Conservation (phyloP, 2,797 vertebrate species). For the Notolepis coatsorum region DNA sequence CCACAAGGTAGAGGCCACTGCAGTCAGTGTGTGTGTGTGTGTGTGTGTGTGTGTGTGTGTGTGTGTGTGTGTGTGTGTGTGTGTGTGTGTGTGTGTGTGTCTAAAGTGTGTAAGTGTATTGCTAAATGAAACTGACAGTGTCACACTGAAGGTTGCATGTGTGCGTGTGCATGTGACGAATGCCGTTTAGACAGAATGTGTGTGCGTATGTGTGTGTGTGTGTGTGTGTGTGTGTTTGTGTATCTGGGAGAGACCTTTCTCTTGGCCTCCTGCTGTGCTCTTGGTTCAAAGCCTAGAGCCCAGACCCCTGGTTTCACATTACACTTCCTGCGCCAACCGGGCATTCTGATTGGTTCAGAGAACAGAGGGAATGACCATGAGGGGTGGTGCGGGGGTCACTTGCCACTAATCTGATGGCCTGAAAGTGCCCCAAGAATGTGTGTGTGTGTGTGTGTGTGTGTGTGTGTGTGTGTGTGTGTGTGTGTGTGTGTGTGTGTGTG, state of each 20-base stretch:
- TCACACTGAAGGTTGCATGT: too few relatives aligned
- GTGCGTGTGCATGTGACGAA: conserved; percentile 16
- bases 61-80: conserved; percentile 23
- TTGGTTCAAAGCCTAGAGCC: conserved; percentile 69
- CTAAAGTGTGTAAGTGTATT: conserved; percentile 33
- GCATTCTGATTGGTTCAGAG: conserved; percentile 70
- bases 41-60: conserved; percentile 26
- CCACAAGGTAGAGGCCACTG: conserved; percentile 24
- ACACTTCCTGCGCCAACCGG: conserved; percentile 73
- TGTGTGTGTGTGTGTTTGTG: conserved; percentile 55
- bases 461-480: too few relatives aligned
- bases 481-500: background rate
- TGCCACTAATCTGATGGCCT: conserved; percentile 73
- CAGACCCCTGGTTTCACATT: conserved; percentile 77
- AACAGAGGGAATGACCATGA: conserved; percentile 42
- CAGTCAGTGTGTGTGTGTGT: conserved; percentile 19
- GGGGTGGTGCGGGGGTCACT: conserved; percentile 72
- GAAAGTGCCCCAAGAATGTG: conserved; percentile 53
- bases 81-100: conserved; percentile 45
- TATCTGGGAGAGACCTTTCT: conserved; percentile 50
- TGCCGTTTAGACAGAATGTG: conserved; percentile 25
- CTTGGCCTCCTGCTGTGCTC: conserved; percentile 73
- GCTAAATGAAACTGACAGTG: too few relatives aligned
- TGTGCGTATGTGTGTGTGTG: conserved; percentile 47
- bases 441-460: background rate